Percentiles rank a stretch among this genome's conserved stretches.
Conservation (phyloP, 2,888 invertebrate genomes). For the Cephus spinipes region DNA sequence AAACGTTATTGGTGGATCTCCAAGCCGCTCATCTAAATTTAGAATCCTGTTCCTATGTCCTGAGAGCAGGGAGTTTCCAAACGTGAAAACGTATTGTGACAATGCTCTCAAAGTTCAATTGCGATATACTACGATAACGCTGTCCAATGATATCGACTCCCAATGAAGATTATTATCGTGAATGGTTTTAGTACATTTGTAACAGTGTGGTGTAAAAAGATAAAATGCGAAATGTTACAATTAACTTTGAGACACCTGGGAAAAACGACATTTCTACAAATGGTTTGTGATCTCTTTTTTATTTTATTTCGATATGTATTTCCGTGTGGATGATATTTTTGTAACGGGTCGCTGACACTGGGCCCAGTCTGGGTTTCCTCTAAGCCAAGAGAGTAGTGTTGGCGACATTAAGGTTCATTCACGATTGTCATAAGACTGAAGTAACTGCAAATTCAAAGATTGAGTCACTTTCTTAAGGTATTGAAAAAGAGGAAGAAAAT, state of each 20-base stretch:
- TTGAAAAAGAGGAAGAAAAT: background rate
- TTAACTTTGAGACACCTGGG: background rate
- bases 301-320: background rate
- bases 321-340: background rate
- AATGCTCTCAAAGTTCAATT: background rate
- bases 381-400: background rate
- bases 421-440: background rate
- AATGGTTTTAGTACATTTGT: background rate
- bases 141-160: background rate
- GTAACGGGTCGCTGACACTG: background rate
- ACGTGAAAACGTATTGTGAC: constrained; percentile 32
- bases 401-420: background rate
- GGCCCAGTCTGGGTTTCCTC: background rate
- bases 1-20: constrained; percentile 56
- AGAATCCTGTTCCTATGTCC: constrained; percentile 54
- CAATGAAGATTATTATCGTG: background rate
- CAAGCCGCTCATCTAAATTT: constrained; percentile 60
- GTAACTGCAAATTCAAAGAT: background rate
- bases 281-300: background rate
- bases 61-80: constrained; percentile 49
- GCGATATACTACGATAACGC: background rate
- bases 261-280: background rate
- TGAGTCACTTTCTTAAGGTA: background rate
- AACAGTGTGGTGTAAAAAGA: background rate
- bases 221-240: background rate